Evolutionary conservation across 2,113 vertebrate genomes (phyloP), one percentile per base, ranked within the genome.

Genomic region (Toxostoma redivivum): DNA sequence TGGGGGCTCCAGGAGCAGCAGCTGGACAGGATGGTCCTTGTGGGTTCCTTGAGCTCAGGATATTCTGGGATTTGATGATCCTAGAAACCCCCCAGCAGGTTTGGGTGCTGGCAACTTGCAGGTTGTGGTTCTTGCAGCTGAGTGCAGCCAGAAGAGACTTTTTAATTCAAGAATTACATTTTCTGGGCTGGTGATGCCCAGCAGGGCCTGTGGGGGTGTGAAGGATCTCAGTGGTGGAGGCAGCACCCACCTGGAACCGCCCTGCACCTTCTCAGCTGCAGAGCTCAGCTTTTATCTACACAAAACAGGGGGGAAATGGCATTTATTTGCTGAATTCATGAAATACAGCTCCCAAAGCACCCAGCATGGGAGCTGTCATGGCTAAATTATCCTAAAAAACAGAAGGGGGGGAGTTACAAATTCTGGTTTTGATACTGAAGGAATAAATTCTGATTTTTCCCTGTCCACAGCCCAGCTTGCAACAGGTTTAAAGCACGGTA

Each of bases 401-500:
- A 77, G 81, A 62, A 76, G 13, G 3, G 4, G 37, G 44, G 24
- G 81, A 74, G 40, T 67, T 77, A 27, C 23, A 38, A 6, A 71
- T 86, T 70, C 65, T 96, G 86, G 33, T 92, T 95, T 70, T 16
- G 9, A 17, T 53, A 38, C n/a, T 79, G 62, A 77, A 73, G 60
- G 21, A 93, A 94, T 94, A 91, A 93, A 93, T 96, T 60, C 31
- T 53, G 58, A 87, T 38, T 93, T 83, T 60, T 72, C 65, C 5
- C 0, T 79, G 90, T 93, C 95, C 94, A 31, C 82, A 88, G 85
- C 88, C 37, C 69, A 57, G 69, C 86, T 86, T 93, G 96, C 94
- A 96, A 95, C 93, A 96, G 94, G 92, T 97, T 97, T 90, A 84
- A 86, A 88, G 65, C 88, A n/a, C 0, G 0, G 65, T 96, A 24